Conservation (phyloP, 2,888 invertebrate genomes). For the Thymelicus lineola region DNA sequence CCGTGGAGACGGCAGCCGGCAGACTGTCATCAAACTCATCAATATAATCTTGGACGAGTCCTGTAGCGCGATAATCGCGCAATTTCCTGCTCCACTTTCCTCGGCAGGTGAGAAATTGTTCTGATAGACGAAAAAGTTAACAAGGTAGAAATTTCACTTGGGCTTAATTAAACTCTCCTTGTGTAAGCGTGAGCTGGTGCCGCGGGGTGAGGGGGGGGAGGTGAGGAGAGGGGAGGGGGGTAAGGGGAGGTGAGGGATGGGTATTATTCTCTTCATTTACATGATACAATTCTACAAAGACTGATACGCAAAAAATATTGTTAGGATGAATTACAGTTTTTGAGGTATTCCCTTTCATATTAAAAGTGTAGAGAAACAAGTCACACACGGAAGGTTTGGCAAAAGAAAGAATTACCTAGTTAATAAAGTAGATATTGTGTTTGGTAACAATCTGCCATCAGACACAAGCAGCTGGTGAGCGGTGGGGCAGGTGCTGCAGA, state of each 20-base stretch:
- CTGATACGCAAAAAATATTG: not conserved
- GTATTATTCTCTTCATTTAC: slow-evolving; percentile 1
- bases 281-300: not conserved
- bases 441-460: no score
- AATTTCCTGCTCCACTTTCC: slow-evolving; percentile 3
- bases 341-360: not conserved
- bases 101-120: slow-evolving; percentile 17
- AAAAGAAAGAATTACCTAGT: no score
- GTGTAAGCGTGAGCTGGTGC: slow-evolving; percentile 6
- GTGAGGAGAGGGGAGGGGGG: not conserved
- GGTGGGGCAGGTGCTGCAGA: no score
- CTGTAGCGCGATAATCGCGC: no score
- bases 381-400: no score
- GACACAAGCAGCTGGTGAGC: no score
- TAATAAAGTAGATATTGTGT: no score
- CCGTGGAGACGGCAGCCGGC: no score
- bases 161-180: slow-evolving; percentile 13
- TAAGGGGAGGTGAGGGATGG: not conserved
- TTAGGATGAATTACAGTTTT: not conserved
- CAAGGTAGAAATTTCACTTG: slow-evolving; percentile 20
- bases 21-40: no score
- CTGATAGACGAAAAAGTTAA: slow-evolving; percentile 27
- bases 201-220: not conserved
- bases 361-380: no score
- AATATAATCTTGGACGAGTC: no score